A percentile compares a stretch with the other conserved stretches of the same genome.
These are phyloP conservation scores for Pantelozetes paolii DNA, from an alignment of 2,888 invertebrate species.

Conservation along the genomic window DNA sequence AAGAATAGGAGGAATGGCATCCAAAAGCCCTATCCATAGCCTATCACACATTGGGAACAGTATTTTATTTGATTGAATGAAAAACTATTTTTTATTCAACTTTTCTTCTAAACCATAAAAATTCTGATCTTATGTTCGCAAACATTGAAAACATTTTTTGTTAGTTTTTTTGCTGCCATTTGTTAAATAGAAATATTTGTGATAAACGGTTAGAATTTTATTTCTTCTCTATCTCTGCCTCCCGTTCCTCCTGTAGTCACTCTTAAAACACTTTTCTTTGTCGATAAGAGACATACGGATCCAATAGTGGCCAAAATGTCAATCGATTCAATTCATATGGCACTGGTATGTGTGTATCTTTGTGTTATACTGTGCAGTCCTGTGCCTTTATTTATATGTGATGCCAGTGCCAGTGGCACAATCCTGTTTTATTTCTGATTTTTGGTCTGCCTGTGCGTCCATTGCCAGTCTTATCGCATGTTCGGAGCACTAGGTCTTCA, in stretches of 20 bases:
- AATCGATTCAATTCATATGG: conserved; percentile 30
- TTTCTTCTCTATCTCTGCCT: neutral
- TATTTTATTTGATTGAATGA: neutral
- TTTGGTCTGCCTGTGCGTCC: neutral
- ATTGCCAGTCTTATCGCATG: neutral
- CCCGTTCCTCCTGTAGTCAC: neutral
- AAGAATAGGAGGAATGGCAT: neutral
- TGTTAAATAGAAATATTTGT: neutral
- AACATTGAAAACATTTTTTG: conserved; percentile 2
- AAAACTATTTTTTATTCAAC: neutral
- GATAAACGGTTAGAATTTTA: conserved; percentile 2
- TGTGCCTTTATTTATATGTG: neutral
- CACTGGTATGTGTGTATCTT: neutral
- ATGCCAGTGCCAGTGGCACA: conserved; percentile 11
- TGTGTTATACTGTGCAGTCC: neutral
- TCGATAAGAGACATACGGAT: conserved; percentile 5
- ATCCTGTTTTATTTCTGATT: neutral
- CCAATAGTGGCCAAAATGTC: conserved; percentile 29
- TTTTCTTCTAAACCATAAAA: neutral
- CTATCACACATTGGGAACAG: neutral
- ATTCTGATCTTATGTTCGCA: neutral
- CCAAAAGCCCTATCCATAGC: neutral
- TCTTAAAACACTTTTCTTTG: neutral
- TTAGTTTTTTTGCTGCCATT: neutral
- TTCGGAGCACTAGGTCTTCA: conserved; percentile 1